Evolutionary conservation across 1,140 invertebrate species (phyloP).

Genomic region (Spodoptera frugiperda): DNA sequence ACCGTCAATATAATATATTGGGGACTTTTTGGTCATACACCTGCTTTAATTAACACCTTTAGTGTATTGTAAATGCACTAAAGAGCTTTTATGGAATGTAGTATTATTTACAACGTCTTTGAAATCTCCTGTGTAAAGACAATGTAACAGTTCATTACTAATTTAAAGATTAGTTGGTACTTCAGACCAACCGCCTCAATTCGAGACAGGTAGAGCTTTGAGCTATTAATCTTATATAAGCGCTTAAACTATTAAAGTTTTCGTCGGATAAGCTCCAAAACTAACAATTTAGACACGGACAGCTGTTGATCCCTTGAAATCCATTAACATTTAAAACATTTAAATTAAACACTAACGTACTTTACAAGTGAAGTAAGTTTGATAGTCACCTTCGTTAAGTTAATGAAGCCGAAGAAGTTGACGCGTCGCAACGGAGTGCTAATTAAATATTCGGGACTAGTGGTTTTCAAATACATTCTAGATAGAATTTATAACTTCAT

Average conservation of each 20-base stretch:
- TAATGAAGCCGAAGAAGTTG: no score
- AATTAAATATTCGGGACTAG: no score
- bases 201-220: constrained; percentile 53
- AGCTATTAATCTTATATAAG: constrained; percentile 67
- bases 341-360: constrained; percentile 23
- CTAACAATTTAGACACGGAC: constrained; percentile 63
- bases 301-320: constrained; percentile 60
- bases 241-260: constrained; percentile 70
- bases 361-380: constrained; percentile 5
- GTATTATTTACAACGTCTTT: constrained; percentile 10
- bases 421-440: no score
- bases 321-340: constrained; percentile 49
- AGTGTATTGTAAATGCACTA: no score
- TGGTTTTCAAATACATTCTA: no score
- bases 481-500: no score
- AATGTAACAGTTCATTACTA: constrained; percentile 46
- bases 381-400: background rate
- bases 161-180: constrained; percentile 50
- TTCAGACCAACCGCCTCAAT: constrained; percentile 48
- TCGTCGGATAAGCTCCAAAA: constrained; percentile 64
- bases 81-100: no score
- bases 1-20: no score
- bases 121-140: background rate
- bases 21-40: no score
- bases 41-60: no score